Conservation (phyloP, 2,888 invertebrate genomes). For the Netelia fuscicornis region DNA sequence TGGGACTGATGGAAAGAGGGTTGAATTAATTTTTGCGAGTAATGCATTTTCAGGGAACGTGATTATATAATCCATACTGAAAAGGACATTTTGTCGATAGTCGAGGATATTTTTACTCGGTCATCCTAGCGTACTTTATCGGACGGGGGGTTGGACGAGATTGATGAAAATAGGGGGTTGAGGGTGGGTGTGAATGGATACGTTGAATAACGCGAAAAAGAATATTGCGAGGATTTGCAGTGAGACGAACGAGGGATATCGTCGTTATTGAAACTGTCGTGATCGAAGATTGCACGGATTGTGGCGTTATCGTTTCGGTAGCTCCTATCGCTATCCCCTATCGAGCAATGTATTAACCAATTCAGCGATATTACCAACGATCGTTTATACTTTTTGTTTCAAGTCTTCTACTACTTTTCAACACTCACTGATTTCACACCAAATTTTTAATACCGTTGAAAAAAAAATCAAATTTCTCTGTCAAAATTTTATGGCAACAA, state of each 20-base stretch:
- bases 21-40: constrained; percentile 63
- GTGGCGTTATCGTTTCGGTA: constrained; percentile 47
- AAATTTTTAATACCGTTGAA: no score
- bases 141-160: constrained; percentile 19
- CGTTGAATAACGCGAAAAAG: constrained; percentile 59
- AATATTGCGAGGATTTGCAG: constrained; percentile 60
- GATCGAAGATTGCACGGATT: constrained; percentile 59
- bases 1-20: constrained; percentile 18
- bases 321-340: no score
- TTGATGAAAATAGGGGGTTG: neutral
- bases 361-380: no score
- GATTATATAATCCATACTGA: constrained; percentile 53
- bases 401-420: no score
- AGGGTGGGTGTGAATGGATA: neutral
- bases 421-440: no score
- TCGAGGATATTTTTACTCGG: constrained; percentile 40
- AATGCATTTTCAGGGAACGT: constrained; percentile 54
- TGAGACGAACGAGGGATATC: constrained; percentile 57
- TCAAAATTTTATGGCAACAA: no score
- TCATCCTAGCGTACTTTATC: constrained; percentile 1
- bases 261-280: constrained; percentile 72
- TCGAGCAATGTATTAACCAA: neutral
- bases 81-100: constrained; percentile 53
- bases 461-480: no score
- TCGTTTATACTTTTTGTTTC: no score